Evolutionary conservation across 2,113 vertebrate genomes (phyloP).

Genomic region (Ageneiosus marmoratus): DNA sequence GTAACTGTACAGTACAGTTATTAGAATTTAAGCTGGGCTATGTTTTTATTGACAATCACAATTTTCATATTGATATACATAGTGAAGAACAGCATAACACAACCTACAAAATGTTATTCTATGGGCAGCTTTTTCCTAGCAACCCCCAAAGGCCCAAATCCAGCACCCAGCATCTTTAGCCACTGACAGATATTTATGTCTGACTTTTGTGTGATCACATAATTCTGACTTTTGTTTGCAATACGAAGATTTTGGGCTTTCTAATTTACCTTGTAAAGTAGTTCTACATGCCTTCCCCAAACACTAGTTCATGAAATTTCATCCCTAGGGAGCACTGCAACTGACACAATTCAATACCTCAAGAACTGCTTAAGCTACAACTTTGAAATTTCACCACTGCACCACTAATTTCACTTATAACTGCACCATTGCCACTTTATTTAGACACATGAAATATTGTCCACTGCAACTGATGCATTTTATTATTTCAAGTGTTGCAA

Average conservation of each 20-base stretch:
- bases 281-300: conserved; percentile 51
- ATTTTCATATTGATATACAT: not conserved
- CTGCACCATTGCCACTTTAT: too few relatives aligned
- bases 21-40: too few relatives aligned
- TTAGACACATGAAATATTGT: too few relatives aligned
- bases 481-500: too few relatives aligned
- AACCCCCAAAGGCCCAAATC: not conserved
- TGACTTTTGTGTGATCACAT: not conserved
- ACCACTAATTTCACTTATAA: too few relatives aligned
- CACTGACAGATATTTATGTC: not conserved
- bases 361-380: too few relatives aligned
- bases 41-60: too few relatives aligned
- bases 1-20: not conserved
- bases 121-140: not conserved
- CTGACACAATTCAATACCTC: too few relatives aligned
- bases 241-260: conserved; percentile 4
- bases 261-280: conserved; percentile 59
- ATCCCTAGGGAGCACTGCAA: too few relatives aligned
- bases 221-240: not conserved
- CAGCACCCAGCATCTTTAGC: not conserved
- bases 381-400: too few relatives aligned
- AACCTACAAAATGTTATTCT: not conserved
- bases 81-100: not conserved
- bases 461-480: too few relatives aligned
- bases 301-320: conserved; percentile 23